A percentile compares a stretch with the other conserved stretches of the same genome.
phyloP scores from a whole-genome alignment of 1,140 invertebrate species.

The Battus philenor region DNA sequence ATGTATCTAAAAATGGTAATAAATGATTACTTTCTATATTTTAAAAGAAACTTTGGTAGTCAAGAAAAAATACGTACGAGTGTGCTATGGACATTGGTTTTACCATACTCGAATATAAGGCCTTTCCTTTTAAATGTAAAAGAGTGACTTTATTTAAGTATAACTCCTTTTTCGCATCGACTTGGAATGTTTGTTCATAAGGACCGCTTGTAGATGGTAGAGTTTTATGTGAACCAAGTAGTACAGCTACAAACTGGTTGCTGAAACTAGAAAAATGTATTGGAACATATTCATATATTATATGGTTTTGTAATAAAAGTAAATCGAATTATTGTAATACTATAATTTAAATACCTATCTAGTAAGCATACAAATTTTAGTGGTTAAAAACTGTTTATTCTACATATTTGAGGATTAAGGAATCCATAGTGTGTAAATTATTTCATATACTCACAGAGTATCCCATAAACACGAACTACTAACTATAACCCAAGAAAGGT shows the following conservation, averaged over 20 bases:
- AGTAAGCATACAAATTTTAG: too few species aligned
- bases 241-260: constrained; percentile 77
- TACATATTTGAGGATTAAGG: too few species aligned
- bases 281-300: too few species aligned
- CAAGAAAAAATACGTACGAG: constrained; percentile 49
- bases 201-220: constrained; percentile 77
- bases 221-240: constrained; percentile 80
- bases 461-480: constrained; percentile 76
- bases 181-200: constrained; percentile 80
- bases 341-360: too few species aligned
- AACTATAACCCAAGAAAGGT: constrained; percentile 79
- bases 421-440: too few species aligned
- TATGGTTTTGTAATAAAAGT: too few species aligned
- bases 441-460: constrained; percentile 68
- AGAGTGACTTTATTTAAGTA: constrained; percentile 75
- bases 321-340: too few species aligned
- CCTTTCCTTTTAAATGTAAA: constrained; percentile 76
- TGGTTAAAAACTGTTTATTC: too few species aligned
- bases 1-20: constrained; percentile 27
- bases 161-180: constrained; percentile 75
- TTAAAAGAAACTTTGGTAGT: constrained; percentile 3
- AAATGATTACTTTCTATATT: neutral
- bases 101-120: constrained; percentile 78
- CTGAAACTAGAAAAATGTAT: too few species aligned
- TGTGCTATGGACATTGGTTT: constrained; percentile 75